Evolutionary conservation across 2,888 invertebrate species (phyloP).

Genomic region (Drosophila sordidula): DNA sequence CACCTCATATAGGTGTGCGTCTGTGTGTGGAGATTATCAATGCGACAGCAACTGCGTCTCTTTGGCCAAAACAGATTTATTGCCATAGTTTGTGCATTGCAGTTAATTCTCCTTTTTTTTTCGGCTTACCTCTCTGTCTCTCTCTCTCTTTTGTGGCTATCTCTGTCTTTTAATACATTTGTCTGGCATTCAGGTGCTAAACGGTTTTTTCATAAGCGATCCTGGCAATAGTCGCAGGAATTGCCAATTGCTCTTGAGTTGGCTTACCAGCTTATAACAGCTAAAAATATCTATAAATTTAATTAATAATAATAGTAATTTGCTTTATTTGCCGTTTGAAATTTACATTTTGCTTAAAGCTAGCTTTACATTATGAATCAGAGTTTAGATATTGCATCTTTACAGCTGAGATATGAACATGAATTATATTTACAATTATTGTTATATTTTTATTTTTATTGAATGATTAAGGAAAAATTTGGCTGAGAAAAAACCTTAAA

Average conservation of each 20-base stretch:
- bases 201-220: conserved; percentile 25
- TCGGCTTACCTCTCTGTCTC: not conserved
- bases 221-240: too few species aligned
- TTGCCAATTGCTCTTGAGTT: conserved; percentile 5
- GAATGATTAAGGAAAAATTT: too few species aligned
- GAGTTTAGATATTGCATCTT: too few species aligned
- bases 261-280: not conserved
- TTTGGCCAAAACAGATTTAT: conserved; percentile 57
- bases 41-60: conserved; percentile 32
- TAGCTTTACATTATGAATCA: too few species aligned
- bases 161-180: conserved; percentile 12
- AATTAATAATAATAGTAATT: too few species aligned
- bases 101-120: conserved; percentile 43
- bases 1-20: conserved; percentile 13
- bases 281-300: too few species aligned
- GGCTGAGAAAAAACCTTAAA: too few species aligned
- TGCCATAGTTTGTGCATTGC: conserved; percentile 60
- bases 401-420: too few species aligned
- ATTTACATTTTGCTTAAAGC: too few species aligned
- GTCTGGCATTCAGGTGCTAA: conserved; percentile 49
- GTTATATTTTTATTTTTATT: too few species aligned
- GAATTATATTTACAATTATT: too few species aligned
- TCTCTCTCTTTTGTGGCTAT: not conserved
- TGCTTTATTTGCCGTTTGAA: too few species aligned
- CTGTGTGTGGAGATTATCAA: conserved; percentile 38